These are phyloP conservation scores for Nanger granti DNA, from an alignment of 2,113 vertebrate genomes.

Conservation along the genomic window DNA sequence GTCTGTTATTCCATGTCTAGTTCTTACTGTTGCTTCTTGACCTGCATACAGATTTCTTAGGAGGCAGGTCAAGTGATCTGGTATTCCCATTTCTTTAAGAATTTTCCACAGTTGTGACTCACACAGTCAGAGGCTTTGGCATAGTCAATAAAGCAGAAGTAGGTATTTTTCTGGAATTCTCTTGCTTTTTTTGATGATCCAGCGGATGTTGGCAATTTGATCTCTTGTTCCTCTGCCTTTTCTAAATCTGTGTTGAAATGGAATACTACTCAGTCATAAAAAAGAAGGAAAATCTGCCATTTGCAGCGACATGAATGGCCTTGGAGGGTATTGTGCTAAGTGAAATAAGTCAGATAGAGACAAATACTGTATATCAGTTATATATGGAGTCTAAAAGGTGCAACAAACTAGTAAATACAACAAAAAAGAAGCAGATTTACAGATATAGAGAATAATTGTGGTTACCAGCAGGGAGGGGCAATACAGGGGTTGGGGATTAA, in stretches of 20 bases:
- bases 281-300: background rate
- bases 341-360: background rate
- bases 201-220: accelerated
- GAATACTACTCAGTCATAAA: background rate
- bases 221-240: background rate
- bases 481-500: too few species aligned
- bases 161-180: background rate
- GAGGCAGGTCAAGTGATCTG: background rate
- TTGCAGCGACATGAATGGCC: background rate
- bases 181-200: background rate
- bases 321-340: background rate
- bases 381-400: background rate
- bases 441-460: background rate
- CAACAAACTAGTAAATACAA: background rate
- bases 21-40: background rate
- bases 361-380: background rate
- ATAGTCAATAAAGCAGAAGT: background rate
- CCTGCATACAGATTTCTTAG: background rate
- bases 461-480: background rate
- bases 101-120: background rate
- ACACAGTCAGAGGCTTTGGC: background rate
- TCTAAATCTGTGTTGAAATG: background rate
- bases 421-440: background rate
- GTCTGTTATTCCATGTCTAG: background rate
- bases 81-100: background rate